phyloP scores from a whole-genome alignment of 37 sponge, comb jelly and placozoan species.

The Eunapius fragilis region DNA sequence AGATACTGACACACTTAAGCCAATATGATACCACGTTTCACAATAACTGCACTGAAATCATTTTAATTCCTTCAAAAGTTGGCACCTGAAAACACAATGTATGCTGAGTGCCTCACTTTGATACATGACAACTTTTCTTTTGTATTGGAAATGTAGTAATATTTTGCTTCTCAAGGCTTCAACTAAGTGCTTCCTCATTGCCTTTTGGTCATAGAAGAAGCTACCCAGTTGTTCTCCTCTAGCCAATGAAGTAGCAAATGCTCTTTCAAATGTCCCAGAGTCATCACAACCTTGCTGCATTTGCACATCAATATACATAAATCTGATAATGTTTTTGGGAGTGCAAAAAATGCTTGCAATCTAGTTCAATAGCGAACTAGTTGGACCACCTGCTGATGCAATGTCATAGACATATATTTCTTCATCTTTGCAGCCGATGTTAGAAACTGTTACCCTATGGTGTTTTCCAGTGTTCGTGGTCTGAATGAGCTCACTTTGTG shows the following conservation, averaged over 20 bases:
- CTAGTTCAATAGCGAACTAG: conserved; percentile 1
- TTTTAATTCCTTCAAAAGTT: not conserved
- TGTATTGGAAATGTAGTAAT: too few species aligned
- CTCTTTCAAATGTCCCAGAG: too few species aligned
- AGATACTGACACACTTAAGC: conserved; percentile 18
- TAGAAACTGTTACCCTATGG: conserved; percentile 34
- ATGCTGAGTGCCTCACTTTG: conserved; percentile 6
- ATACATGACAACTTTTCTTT: not conserved
- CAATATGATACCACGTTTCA: conserved; percentile 26
- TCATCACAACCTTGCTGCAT: conserved; percentile 41
- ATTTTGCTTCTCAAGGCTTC: conserved; percentile 19
- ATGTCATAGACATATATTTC: conserved; percentile 33
- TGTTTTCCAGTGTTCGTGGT: conserved; percentile 9
- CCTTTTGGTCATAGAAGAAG: conserved; percentile 7
- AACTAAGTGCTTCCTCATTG: conserved; percentile 43
- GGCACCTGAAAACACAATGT: not conserved
- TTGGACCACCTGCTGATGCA: conserved; percentile 1
- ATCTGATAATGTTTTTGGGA: not conserved
- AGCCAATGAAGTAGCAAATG: conserved; percentile 22
- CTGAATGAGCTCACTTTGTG: conserved; percentile 30
- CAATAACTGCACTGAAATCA: conserved; percentile 9
- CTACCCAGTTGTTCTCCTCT: conserved; percentile 15
- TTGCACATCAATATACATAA: conserved; percentile 27
- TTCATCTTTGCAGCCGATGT: conserved; percentile 10
- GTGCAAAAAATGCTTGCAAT: too few species aligned